Percentiles rank a stretch among this genome's conserved stretches.
Evolutionary conservation across 2,797 vertebrate genomes (phyloP).

Genomic region (Myripristis murdjan): DNA sequence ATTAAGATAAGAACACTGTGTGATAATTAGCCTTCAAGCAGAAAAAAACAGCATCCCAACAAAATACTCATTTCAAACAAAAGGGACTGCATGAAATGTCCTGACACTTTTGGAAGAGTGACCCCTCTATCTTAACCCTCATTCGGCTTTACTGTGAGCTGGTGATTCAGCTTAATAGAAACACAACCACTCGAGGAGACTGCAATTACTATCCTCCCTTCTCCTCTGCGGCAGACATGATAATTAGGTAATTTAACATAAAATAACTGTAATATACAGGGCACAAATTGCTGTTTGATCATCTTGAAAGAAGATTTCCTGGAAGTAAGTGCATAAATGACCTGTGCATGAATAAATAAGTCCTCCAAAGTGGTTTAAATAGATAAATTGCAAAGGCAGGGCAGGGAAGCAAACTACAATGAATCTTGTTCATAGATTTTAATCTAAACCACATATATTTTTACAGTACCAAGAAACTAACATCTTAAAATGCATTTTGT

Average conservation of each 20-base stretch:
- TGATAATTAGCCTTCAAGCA: too few relatives aligned
- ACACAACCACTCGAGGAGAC: slow-evolving; percentile 7
- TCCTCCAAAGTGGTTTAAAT: neutral
- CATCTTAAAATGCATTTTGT: too few relatives aligned
- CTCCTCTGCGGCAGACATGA: slow-evolving; percentile 14
- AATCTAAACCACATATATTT: too few relatives aligned
- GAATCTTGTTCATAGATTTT: too few relatives aligned
- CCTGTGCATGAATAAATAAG: neutral
- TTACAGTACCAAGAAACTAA: too few relatives aligned
- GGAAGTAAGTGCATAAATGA: neutral
- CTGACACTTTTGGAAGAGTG: neutral
- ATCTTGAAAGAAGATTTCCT: neutral
- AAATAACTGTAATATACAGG: slow-evolving; percentile 6
- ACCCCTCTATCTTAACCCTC: neutral
- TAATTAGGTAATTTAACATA: slow-evolving; percentile 4
- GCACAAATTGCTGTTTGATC: slow-evolving; percentile 13
- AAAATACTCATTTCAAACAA: too few relatives aligned
- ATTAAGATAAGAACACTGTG: too few relatives aligned
- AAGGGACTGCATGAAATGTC: too few relatives aligned
- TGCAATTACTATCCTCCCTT: neutral
- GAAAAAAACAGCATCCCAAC: too few relatives aligned
- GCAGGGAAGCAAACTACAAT: neutral
- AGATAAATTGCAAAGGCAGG: neutral
- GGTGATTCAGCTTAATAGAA: slow-evolving; percentile 7
- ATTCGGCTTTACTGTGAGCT: too few relatives aligned